Base-by-base conservation (phyloP, 2,113 vertebrate genomes). In the Cnemophilus loriae region DNA sequence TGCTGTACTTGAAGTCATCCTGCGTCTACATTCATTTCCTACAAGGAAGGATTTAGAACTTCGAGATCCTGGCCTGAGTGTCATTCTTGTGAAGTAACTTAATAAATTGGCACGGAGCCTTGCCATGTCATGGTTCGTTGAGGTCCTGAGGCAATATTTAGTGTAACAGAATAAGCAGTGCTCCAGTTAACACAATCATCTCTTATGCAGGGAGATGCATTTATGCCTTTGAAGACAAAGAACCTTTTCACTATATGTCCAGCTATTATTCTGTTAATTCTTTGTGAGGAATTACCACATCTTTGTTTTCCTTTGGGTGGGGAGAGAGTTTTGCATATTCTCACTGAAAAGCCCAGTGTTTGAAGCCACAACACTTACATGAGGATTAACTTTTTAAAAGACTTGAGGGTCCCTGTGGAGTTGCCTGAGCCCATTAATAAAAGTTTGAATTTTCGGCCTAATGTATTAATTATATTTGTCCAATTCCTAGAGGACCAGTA, bases 101-200 rank as follows among this genome's bases (percentile, higher is more conserved):
- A 9, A 27, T 33, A 20, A 77, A 71, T 18, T 84, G 94, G 82
- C 84, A 11, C 5, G 7, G 39, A 70, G 77, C 87, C 84, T 71
- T 92, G 80, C 73, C 22, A 2, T 80, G 83, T 87, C 87, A 87
- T 84, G 70, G 49, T 11, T 94, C 4, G 8, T 14, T 49, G 76
- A 64, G 71, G 42, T 84, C 88, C 88, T n/a, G 60, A 56, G 87
- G 87, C 89, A 95, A 73, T 92, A 92, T 93, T 95, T 91, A 75
- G 88, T 11, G 27, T 81, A 68, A 49, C 79, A 92, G 93, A 93
- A 89, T 78, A 94, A 96, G 63, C 90, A 81, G 76, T 65, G 93
- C 85, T 89, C 82, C 88, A 81, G 75, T 93, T 90, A 75, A 50
- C 88, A 82, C 59, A 69, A 8, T 28, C 79, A 71, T 60, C 88